A percentile compares a stretch with the other conserved stretches of the same genome.
phyloP scores from a whole-genome alignment of 2,113 vertebrate species.

The Sebastes fasciatus region DNA sequence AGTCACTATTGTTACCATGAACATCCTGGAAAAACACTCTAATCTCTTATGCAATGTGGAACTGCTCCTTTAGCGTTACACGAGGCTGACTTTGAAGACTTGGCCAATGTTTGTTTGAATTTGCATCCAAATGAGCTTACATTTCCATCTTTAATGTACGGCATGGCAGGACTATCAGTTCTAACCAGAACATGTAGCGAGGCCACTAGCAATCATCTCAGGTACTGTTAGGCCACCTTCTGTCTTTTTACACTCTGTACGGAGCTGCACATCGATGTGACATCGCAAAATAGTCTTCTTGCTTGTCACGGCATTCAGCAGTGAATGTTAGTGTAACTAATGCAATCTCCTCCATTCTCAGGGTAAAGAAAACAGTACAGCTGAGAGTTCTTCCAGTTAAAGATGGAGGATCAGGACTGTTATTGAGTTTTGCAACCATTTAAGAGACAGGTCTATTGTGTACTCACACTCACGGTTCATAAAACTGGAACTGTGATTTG shows the following conservation, averaged over 20 bases:
- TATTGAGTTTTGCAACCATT: background rate
- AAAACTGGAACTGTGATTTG: background rate
- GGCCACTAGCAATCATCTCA: conserved; percentile 22
- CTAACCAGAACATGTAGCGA: conserved; percentile 12
- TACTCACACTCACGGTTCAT: background rate
- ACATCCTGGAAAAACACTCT: conserved; percentile 23
- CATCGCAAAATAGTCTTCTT: conserved; percentile 14
- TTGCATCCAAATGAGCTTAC: conserved; percentile 54
- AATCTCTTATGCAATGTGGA: conserved; percentile 34
- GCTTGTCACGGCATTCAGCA: conserved; percentile 5
- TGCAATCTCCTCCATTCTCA: background rate
- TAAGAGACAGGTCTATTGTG: background rate
- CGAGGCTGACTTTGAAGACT: conserved; percentile 48
- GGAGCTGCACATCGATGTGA: conserved; percentile 3
- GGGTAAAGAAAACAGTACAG: background rate
- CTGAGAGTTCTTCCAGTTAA: background rate
- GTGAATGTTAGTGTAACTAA: conserved; percentile 16
- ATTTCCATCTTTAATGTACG: conserved; percentile 13
- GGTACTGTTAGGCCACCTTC: conserved; percentile 11
- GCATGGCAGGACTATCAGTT: conserved; percentile 17
- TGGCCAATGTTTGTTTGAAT: conserved; percentile 56
- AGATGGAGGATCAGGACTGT: background rate
- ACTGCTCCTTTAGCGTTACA: conserved; percentile 30
- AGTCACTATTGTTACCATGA: conserved; percentile 14
- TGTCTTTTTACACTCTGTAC: conserved; percentile 2